Base-by-base conservation (phyloP, 2,113 vertebrate genomes). In the Tympanuchus pallidicinctus region DNA sequence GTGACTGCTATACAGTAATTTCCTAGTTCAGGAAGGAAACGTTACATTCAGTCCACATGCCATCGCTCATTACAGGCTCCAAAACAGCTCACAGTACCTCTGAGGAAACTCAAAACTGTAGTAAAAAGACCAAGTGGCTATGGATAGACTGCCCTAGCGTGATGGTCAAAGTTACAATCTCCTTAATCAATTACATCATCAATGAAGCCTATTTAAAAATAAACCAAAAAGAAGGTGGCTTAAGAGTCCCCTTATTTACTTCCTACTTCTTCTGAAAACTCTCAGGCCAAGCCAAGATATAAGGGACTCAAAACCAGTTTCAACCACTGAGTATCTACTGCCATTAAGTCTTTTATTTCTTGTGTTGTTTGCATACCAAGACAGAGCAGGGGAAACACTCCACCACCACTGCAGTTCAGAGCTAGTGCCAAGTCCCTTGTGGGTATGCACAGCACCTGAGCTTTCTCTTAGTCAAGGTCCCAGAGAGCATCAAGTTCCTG, bases 41-140 rank as follows among this genome's bases (percentile, higher is more conserved):
- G 24, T 65, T 70, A 6, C 2, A 0, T n/a, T 63, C 34, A 67
- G 11, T 47, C 50, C 38, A 75, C 4, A 7, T 0, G 2, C 32
- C 13, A 67, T 13, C 36, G 34, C 24, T 45, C 4, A 0, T 36
- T 59, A 30, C 13, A 81, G 36, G 21, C 24, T 67, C 45, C 42
- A 40, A 40, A 86, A 24, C 36, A 73, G 3, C 40, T 83, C 40
- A 45, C n/a, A 66, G 3, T 30, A 42, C 18, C 24, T 71, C 42
- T 38, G 12, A 59, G 42, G 10, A 84, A 81, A 60, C 28, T 77
- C 40, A 52, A 54, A 48, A 15, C 11, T 64, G n/a, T 10, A 69
- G n/a, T 22, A 56, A 67, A 54, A 86, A 76, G 20, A 90, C 28
- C 27, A 40, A 66, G n/a, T 3, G 80, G 40, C 22, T 82, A 6